phyloP scores from a whole-genome alignment of 1,140 invertebrate genomes.

The Sipha flava region DNA sequence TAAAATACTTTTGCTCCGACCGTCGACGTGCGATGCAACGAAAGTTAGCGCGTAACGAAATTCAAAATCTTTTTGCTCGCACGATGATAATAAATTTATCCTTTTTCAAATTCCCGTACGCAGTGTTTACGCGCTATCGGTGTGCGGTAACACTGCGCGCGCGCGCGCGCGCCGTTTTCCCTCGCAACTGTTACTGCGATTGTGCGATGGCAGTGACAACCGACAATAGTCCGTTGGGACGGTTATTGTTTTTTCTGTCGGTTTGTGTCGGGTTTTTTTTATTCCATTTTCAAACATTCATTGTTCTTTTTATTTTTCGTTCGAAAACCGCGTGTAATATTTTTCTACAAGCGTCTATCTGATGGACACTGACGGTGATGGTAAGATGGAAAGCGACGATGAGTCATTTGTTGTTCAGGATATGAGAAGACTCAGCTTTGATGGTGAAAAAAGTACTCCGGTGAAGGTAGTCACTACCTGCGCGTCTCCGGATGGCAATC shows the following conservation, averaged over 20 bases:
- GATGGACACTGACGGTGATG: background rate
- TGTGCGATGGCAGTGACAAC: too few species aligned
- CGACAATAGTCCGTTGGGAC: background rate
- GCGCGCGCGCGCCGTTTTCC: constrained; percentile 3
- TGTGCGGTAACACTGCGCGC: background rate
- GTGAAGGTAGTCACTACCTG: background rate
- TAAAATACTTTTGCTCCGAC: too few species aligned
- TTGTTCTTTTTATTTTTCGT: background rate
- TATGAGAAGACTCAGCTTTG: constrained; percentile 19
- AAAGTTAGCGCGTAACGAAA: background rate
- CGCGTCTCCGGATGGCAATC: background rate
- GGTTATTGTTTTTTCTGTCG: background rate
- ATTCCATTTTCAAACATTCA: background rate
- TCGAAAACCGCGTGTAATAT: background rate
- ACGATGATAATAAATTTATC: background rate
- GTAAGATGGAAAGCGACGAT: constrained; percentile 2
- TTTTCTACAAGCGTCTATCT: background rate
- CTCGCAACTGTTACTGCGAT: background rate
- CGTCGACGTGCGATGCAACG: background rate
- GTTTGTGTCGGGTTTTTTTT: background rate
- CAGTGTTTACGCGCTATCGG: background rate
- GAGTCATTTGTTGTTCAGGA: constrained; percentile 13
- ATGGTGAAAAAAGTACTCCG: background rate
- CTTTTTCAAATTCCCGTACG: background rate
- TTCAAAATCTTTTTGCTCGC: background rate